Percentiles rank a stretch among this genome's conserved stretches.
Conservation (phyloP, 2,888 invertebrate species). For the Sarcophaga variegata region DNA sequence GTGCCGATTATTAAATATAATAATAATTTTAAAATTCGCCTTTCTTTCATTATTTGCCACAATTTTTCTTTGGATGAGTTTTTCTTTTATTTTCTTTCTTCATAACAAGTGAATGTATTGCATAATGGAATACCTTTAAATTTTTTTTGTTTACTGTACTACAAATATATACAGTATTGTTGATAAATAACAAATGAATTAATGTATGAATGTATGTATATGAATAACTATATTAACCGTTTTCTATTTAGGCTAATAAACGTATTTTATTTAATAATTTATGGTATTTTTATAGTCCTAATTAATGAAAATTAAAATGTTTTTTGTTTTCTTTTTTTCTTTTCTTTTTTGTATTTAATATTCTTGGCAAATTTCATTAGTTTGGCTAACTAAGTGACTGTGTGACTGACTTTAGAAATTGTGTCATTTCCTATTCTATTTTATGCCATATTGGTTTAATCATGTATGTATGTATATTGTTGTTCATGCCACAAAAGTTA, state of each 20-base stretch:
- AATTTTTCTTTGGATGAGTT: neutral
- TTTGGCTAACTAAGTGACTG: slow-evolving; percentile 1
- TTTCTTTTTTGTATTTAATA: neutral
- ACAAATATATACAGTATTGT: neutral
- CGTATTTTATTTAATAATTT: slow-evolving; percentile 10
- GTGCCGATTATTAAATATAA: slow-evolving; percentile 12
- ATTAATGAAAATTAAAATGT: neutral
- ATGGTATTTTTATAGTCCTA: neutral
- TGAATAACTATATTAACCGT: slow-evolving; percentile 22
- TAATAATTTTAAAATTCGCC: slow-evolving; percentile 49
- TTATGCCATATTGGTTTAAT: neutral
- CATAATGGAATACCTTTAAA: slow-evolving; percentile 52
- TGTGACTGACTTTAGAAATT: slow-evolving; percentile 50
- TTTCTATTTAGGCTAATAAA: slow-evolving; percentile 23
- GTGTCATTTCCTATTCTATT: slow-evolving; percentile 64
- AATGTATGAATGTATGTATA: neutral
- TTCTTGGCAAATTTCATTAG: slow-evolving; percentile 39
- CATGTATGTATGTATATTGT: neutral
- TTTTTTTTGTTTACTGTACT: neutral
- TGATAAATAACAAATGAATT: neutral
- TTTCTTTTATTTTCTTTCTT: slow-evolving; percentile 19
- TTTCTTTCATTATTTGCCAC: slow-evolving; percentile 50
- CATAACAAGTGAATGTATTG: slow-evolving; percentile 61
- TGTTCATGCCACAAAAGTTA: neutral
- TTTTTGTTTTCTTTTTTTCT: too few relatives aligned